Evolutionary conservation across 2,797 vertebrate species (phyloP), one percentile per base, ranked within the genome.

Genomic region (Anomalospiza imberbis): DNA sequence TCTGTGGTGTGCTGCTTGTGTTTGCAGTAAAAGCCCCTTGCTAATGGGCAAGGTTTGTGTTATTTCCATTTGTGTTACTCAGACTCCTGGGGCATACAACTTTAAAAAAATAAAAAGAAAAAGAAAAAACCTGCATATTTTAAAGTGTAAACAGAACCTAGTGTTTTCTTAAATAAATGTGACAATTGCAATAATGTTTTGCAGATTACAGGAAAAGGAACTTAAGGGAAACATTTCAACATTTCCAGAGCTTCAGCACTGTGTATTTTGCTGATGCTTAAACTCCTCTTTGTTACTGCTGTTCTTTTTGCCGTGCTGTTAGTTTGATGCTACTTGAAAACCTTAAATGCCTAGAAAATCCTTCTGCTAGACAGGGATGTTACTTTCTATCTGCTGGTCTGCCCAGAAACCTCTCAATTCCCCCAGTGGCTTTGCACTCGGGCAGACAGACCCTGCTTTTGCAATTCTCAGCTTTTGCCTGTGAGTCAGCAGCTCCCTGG

Each of bases 101-200:
- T 18, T 68, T 66, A 58, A 58, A 13, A n/a, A 13, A 31, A 48
- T 74, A 6, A 67, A 70, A 71, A 17, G 18, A 4, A 4, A 10
- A 2, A 12, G 1, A 10, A 38, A 82, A 70, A 20, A 1, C 15
- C 57, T 72, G 53, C 62, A 28, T 84, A 91, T 95, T 95, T 96
- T 93, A 95, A 93, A 85, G 66, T 79, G 71, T 83, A 95, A 97
- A 95, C 62, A 96, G 71, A 87, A 88, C 88, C 84, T 84, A 62
- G 76, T 97, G 93, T 89, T 94, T 95, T 95, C 94, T 96, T 94
- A 97, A 97, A 95, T 93, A 95, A 96, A 95, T 84, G 73, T 95
- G 94, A 93, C 94, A 94, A 88, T 72, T 81, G 85, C 92, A 94
- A 89, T 90, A 93, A 96, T 57, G 16, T 92, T 92, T 94, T 94